Conservation (phyloP, 2,113 vertebrate species). For the Coptodon bakossiorum region DNA sequence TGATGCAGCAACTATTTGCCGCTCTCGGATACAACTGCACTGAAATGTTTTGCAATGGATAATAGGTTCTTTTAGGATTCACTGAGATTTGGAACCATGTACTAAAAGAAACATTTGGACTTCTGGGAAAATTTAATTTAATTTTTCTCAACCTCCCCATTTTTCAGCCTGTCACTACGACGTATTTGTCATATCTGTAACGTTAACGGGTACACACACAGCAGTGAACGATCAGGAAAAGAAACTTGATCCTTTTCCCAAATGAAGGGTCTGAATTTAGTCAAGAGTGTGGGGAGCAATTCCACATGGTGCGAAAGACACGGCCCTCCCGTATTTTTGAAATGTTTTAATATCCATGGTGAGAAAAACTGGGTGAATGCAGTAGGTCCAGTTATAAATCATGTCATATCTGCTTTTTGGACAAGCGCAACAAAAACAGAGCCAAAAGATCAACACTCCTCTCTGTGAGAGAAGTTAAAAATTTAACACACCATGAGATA, state of each 20-base stretch:
- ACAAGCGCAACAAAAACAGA: neutral
- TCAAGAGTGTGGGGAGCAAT: neutral
- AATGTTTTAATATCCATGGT: slow-evolving; percentile 2
- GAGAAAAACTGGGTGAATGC: neutral
- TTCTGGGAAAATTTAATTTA: neutral
- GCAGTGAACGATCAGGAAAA: neutral
- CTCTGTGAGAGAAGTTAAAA: neutral
- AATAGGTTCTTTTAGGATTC: neutral
- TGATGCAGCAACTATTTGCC: neutral
- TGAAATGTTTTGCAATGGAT: neutral
- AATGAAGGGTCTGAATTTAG: neutral
- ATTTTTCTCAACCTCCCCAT: neutral
- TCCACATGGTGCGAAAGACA: neutral
- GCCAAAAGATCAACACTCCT: neutral
- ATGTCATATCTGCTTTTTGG: neutral
- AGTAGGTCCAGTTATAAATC: neutral
- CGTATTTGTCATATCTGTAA: neutral
- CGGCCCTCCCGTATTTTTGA: neutral
- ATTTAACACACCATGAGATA: neutral
- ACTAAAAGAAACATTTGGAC: neutral
- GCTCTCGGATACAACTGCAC: neutral
- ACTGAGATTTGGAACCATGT: neutral
- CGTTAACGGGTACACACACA: neutral
- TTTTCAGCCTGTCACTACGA: neutral
- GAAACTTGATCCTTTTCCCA: neutral